Evolutionary conservation across 2,888 invertebrate species (phyloP).

Genomic region (Sesia bembeciformis): DNA sequence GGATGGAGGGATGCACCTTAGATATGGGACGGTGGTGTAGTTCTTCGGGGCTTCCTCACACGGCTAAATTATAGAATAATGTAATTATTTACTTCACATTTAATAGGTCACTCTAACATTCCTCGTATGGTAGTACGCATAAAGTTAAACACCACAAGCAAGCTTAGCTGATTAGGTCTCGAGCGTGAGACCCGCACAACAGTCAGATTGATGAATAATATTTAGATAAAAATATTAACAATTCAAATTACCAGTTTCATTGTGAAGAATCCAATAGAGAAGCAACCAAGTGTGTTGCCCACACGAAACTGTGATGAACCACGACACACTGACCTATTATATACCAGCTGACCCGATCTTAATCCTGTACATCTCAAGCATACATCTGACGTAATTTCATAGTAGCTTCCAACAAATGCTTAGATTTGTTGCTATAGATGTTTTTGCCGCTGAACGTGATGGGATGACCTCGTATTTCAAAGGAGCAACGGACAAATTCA

Average conservation of each 20-base stretch:
- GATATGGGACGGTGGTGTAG: too few species aligned
- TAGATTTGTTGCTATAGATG: constrained; percentile 6
- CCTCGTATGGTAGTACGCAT: too few species aligned
- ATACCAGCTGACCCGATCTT: constrained; percentile 42
- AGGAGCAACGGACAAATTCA: constrained; percentile 26
- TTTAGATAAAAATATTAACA: constrained; percentile 5
- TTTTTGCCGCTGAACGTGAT: constrained; percentile 36
- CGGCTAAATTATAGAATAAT: too few species aligned
- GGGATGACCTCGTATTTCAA: constrained; percentile 48
- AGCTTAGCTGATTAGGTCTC: too few species aligned
- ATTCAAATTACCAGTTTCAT: constrained; percentile 61
- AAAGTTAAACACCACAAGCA: too few species aligned
- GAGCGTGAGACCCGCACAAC: too few species aligned
- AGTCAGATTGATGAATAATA: not conserved
- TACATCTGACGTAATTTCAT: constrained; percentile 43
- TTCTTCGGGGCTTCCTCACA: too few species aligned
- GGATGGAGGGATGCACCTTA: too few species aligned
- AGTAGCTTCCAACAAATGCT: constrained; percentile 4
- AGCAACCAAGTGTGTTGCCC: constrained; percentile 32
- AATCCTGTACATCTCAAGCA: constrained; percentile 48
- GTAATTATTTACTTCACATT: too few species aligned
- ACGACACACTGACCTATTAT: constrained; percentile 46
- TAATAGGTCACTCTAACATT: too few species aligned
- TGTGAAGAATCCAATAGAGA: constrained; percentile 19
- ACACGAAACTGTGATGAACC: constrained; percentile 24